Percentiles rank a stretch among this genome's conserved stretches.
Conservation (phyloP, 2,888 invertebrate genomes). For the Cordylochernes scorpioides region DNA sequence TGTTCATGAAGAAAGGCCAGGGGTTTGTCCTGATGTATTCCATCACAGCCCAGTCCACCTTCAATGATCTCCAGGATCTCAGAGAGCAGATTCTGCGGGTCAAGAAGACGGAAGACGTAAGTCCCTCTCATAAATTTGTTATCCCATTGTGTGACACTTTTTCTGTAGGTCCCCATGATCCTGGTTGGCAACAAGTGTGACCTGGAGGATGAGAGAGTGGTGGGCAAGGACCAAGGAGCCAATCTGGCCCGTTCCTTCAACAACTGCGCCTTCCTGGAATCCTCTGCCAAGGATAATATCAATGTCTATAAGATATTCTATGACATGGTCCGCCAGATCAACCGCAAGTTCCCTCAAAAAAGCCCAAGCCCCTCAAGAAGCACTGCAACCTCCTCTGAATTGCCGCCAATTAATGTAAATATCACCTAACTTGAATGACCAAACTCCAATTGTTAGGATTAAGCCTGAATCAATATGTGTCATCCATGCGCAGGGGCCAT, state of each 20-base stretch:
- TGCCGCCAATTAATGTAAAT: too few species aligned
- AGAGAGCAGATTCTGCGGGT: slow-evolving; percentile 97
- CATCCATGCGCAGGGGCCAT: too few species aligned
- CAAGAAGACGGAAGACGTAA: slow-evolving; percentile 33
- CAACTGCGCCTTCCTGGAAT: slow-evolving; percentile 98
- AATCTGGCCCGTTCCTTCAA: slow-evolving; percentile 77
- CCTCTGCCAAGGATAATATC: slow-evolving; percentile 99
- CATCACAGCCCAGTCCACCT: slow-evolving; percentile 98
- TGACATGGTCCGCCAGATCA: slow-evolving; percentile 98
- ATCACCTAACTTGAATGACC: too few species aligned
- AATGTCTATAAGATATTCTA: slow-evolving; percentile 99
- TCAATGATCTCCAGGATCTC: slow-evolving; percentile 95
- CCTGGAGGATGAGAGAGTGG: slow-evolving; percentile 95
- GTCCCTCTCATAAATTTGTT: too few species aligned
- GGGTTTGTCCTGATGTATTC: slow-evolving; percentile 98
- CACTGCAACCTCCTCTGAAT: slow-evolving; percentile 11
- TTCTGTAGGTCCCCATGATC: slow-evolving; percentile 80
- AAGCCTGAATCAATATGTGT: too few species aligned
- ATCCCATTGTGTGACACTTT: too few species aligned
- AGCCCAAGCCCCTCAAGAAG: slow-evolving; percentile 24
- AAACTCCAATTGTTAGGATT: too few species aligned
- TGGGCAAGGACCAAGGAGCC: slow-evolving; percentile 91
- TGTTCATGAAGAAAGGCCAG: slow-evolving; percentile 99
- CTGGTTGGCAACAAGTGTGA: slow-evolving; percentile 99
- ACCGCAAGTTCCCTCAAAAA: slow-evolving; percentile 95